These are phyloP conservation scores for Orientallactaga sibirica DNA, from an alignment of 2,797 vertebrate genomes.

Conservation along the genomic window DNA sequence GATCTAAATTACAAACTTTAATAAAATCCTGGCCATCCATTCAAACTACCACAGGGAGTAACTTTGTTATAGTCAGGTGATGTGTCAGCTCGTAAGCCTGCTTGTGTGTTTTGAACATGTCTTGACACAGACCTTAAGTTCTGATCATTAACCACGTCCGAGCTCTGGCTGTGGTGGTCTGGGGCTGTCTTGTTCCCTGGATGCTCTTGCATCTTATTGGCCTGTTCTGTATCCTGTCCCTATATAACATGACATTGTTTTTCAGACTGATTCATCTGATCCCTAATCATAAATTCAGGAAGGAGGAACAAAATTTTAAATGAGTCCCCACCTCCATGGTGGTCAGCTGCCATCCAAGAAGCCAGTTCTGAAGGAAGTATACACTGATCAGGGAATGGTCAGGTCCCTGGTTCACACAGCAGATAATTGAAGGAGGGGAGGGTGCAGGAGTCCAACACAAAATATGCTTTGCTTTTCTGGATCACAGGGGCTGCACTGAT, in stretches of 20 bases:
- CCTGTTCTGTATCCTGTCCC: rapidly evolving
- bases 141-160: neutral
- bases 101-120: rapidly evolving
- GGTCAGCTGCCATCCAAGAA: neutral
- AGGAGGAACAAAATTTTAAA: neutral
- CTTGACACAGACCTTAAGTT: rapidly evolving
- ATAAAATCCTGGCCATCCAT: too few species aligned
- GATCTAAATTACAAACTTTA: too few species aligned
- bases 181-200: too few species aligned
- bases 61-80: neutral
- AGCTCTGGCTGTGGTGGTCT: neutral
- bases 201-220: neutral
- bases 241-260: too few species aligned
- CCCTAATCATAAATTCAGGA: too few species aligned
- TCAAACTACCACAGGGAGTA: too few species aligned
- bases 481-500: neutral
- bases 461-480: too few species aligned
- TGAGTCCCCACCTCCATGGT: neutral
- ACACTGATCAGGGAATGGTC: neutral
- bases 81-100: rapidly evolving
- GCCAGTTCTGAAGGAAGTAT: neutral
- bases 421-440: neutral
- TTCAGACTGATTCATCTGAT: neutral
- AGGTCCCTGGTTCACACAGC: neutral
- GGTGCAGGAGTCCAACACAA: neutral